Percentiles rank a stretch among this genome's conserved stretches.
phyloP scores from a whole-genome alignment of 2,113 vertebrate genomes.

The Riparia riparia region DNA sequence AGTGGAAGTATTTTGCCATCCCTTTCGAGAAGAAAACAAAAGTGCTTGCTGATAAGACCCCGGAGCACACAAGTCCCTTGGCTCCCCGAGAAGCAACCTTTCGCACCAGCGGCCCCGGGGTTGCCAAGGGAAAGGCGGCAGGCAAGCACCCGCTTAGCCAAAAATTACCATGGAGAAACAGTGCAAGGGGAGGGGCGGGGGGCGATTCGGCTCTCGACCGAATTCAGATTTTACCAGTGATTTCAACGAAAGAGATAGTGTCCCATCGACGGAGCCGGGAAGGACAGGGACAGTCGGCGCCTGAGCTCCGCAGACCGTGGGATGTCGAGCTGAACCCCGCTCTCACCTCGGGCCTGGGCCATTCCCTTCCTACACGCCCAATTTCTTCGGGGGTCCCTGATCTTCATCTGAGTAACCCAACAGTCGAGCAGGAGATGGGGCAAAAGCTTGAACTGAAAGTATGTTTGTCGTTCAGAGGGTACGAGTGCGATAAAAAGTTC shows the following conservation, averaged over 20 bases:
- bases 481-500: not conserved
- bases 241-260: not conserved
- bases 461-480: not conserved
- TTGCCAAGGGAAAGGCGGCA: not conserved
- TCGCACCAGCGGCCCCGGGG: too few relatives aligned
- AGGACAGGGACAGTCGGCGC: not conserved
- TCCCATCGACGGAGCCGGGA: not conserved
- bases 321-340: not conserved
- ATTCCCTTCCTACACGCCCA: not conserved
- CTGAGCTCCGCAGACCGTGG: not conserved
- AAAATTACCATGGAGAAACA: not conserved
- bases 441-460: not conserved
- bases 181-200: too few relatives aligned
- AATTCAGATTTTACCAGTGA: not conserved
- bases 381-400: not conserved
- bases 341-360: not conserved
- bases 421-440: not conserved
- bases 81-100: not conserved
- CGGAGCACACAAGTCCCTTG: not conserved
- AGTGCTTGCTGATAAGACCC: not conserved
- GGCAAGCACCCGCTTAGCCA: not conserved
- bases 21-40: not conserved
- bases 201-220: accelerated
- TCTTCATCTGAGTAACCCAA: not conserved
- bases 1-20: not conserved